Conservation (phyloP, 2,797 vertebrate genomes). For the Rhynchonycteris naso region DNA sequence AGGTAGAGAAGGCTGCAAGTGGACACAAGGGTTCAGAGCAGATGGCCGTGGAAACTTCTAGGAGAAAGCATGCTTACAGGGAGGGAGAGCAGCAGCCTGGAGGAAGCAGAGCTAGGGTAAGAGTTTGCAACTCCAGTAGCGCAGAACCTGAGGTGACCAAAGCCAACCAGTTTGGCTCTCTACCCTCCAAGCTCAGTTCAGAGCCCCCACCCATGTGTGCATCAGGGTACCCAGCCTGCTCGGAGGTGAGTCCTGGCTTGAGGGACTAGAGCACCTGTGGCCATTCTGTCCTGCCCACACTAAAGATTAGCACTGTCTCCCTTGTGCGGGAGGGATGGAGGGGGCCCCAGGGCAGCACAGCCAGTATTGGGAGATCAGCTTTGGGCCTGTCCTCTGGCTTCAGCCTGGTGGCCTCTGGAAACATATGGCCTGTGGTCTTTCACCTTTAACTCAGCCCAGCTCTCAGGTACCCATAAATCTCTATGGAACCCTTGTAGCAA, state of each 20-base stretch:
- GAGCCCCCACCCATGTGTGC: not conserved
- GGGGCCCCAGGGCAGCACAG: not conserved
- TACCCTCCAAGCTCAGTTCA: not conserved
- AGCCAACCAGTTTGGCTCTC: not conserved
- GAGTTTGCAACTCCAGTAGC: not conserved
- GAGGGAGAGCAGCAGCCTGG: not conserved
- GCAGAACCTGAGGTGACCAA: not conserved
- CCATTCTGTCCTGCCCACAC: not conserved
- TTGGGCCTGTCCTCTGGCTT: not conserved
- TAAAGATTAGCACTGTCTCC: not conserved
- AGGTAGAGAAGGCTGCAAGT: not conserved
- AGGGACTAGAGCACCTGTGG: not conserved
- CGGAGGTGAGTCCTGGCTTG: not conserved
- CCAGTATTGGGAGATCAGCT: not conserved
- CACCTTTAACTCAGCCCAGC: not conserved
- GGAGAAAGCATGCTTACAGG: not conserved
- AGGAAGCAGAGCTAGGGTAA: not conserved
- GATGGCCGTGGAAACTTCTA: not conserved
- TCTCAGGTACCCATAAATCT: not conserved
- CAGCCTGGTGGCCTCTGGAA: not conserved
- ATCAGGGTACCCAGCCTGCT: not conserved
- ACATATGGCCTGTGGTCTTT: not conserved
- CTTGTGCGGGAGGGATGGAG: not conserved
- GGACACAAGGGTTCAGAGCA: not conserved
- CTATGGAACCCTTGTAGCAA: not conserved